These are phyloP conservation scores for Peromyscus maniculatus DNA, from an alignment of 2,113 vertebrate genomes.

Conservation along the genomic window DNA sequence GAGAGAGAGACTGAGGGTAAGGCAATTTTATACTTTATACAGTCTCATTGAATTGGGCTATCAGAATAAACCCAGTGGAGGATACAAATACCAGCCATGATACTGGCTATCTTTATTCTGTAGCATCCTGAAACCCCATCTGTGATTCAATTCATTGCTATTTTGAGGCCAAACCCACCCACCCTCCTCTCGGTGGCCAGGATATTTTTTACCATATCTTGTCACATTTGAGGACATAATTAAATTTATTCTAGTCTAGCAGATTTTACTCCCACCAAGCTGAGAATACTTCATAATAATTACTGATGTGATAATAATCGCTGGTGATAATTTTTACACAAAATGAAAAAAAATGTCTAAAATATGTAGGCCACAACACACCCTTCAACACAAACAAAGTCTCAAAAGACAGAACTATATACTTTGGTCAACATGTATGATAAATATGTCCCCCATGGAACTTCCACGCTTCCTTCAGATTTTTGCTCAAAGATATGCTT, in stretches of 20 bases:
- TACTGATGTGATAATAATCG: constrained; percentile 47
- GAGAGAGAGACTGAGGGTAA: neutral
- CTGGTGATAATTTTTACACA: constrained; percentile 22
- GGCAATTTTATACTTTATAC: neutral
- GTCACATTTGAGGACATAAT: constrained; percentile 50
- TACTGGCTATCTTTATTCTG: constrained; percentile 38
- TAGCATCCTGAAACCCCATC: constrained; percentile 55
- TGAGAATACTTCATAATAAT: constrained; percentile 62
- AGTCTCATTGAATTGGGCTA: neutral
- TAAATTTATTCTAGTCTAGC: constrained; percentile 59
- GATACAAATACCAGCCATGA: neutral
- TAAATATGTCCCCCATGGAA: neutral
- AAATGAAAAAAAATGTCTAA: constrained; percentile 5
- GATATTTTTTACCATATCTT: constrained; percentile 52
- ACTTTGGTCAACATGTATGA: neutral
- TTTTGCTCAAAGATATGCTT: neutral
- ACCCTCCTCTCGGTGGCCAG: neutral
- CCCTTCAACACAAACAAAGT: neutral
- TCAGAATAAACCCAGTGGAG: neutral
- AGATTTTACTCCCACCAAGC: constrained; percentile 50
- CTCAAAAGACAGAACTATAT: neutral
- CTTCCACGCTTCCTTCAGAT: neutral
- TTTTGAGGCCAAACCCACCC: constrained; percentile 31
- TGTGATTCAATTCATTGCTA: neutral
- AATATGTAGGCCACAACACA: neutral